Evolutionary conservation across 2,113 vertebrate genomes (phyloP).

Genomic region (Puma concolor): DNA sequence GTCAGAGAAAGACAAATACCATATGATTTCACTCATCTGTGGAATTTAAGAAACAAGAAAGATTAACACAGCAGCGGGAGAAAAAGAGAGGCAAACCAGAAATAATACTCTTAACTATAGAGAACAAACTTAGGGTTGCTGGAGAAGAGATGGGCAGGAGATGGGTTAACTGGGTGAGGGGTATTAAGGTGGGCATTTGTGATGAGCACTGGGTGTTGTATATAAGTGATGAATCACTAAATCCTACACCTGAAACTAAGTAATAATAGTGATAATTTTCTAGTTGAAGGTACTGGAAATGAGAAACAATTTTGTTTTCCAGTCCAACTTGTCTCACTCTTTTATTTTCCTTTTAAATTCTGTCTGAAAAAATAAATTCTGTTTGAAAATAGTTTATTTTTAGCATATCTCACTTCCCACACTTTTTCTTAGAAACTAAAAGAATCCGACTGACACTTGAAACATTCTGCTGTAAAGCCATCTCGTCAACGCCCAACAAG

Average conservation of each 20-base stretch:
- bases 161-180: neutral
- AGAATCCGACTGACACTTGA: neutral
- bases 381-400: neutral
- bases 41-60: neutral
- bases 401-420: neutral
- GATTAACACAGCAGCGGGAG: neutral
- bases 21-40: neutral
- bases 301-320: slow-evolving; percentile 9
- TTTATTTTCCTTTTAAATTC: slow-evolving; percentile 20
- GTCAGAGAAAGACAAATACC: neutral
- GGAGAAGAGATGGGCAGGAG: neutral
- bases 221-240: neutral
- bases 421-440: neutral
- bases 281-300: neutral
- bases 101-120: neutral
- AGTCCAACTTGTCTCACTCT: neutral
- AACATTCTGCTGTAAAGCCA: neutral
- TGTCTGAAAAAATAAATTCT: neutral
- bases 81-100: neutral
- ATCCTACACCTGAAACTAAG: neutral
- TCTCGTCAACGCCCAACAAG: neutral
- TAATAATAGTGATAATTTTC: neutral
- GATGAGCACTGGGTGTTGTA: neutral
- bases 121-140: neutral
- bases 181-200: neutral